Conservation (phyloP, 2,888 invertebrate species). For the Leucophora obtusa region DNA sequence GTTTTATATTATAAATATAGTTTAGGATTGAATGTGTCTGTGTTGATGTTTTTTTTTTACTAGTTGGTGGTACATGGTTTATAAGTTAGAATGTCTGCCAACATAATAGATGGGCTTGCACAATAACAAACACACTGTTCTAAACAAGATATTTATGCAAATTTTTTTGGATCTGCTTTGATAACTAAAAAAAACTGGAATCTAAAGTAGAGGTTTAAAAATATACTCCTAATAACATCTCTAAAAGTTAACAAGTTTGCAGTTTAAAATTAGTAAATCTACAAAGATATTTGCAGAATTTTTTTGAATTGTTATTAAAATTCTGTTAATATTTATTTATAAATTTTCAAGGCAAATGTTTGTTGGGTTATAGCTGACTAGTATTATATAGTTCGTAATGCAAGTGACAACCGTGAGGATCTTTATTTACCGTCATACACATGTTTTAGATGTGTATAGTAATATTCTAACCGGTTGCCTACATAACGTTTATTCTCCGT, state of each 20-base stretch:
- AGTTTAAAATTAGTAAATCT: no score
- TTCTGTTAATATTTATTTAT: no score
- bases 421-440: constrained; percentile 25
- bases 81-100: constrained; percentile 23
- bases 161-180: no score
- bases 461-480: background rate
- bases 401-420: constrained; percentile 33
- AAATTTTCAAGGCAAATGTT: background rate
- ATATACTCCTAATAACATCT: no score
- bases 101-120: constrained; percentile 15
- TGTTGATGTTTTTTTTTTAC: background rate
- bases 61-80: constrained; percentile 7
- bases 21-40: background rate
- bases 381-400: constrained; percentile 11
- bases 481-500: background rate
- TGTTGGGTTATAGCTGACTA: background rate
- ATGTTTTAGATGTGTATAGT: background rate
- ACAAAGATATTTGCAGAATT: no score
- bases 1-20: constrained; percentile 20
- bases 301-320: no score
- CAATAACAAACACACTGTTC: background rate
- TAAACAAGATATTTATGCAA: no score
- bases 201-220: no score
- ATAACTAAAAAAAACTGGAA: no score
- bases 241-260: no score